Base-by-base conservation (phyloP, 1,140 invertebrate species). In the Pseudomyrmex gracilis region DNA sequence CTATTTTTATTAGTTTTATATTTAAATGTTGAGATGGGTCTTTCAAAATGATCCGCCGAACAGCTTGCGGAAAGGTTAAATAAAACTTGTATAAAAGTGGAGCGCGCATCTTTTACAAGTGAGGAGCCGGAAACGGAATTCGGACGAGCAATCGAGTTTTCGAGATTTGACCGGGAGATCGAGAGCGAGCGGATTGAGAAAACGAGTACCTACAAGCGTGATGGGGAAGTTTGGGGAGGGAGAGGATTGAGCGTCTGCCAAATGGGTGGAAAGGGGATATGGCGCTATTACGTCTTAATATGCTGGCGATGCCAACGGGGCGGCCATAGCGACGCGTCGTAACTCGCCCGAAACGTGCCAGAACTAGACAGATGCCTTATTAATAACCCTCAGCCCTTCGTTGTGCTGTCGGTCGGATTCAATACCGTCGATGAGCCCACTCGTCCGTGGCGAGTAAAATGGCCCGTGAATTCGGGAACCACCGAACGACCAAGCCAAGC, bases 291-390 rank as follows among this genome's bases (percentile, higher is more conserved):
- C 85, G 70, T 89, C 86, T 89, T 89, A 90, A 90, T 90, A 88
- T 78, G 55, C 78, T 24, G 73, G 61, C 58, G 85, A 76, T 85
- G 86, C 86, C 86, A 90, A 87, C 82, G 61, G 34, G 77, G 71
- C 45, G 85, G 63, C 82, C 45, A 83, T 87, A 87, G 43, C 78
- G 80, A 64, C 74, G 84, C 74, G 66, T 86, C 86, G 86, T 86
- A 90, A 88, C 84, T 86, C 60, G 78, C 53, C 70, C 55, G 60
- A 88, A 86, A 88, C 68, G 87, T 86, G 89, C 86, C 84, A 89
- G 83, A 85, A 87, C 88, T 85, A 90, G 89, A 90, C 83, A 89
- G 88, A 90, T 90, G 89, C 80, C 87, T 89, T 90, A 89, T 90
- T 90, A 88, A 89, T 88, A 89, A 85, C 70, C 87, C 60, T 15